Base-by-base conservation (phyloP, 2,797 vertebrate genomes). In the Cottoperca gobio region DNA sequence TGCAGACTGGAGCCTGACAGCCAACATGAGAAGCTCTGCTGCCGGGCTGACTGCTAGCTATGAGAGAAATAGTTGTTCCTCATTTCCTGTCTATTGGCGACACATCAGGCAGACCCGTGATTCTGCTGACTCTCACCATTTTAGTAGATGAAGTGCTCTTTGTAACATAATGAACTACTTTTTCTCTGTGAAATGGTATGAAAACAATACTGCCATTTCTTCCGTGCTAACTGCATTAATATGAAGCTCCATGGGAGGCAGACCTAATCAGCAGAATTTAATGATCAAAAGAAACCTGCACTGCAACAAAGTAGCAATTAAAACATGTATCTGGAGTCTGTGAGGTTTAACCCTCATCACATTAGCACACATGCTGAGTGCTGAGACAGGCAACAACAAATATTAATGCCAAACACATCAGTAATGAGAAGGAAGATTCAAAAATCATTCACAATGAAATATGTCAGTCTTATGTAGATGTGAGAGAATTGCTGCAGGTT, bases 221-320 rank as follows among this genome's bases (percentile, higher is more conserved):
- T 62, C 21, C 1, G 2, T 6, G 66, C 60, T 62, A 31, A 59
- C 61, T 60, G 48, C 48, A 76, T 76, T 80, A 79, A 79, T 48
- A 58, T 59, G 67, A 48, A 58, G 54, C 79, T 74, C 67, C 63
- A 70, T 45, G 21, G 71, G 78, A 76, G 65, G 73, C 61, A 45
- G 49, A 40, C 3, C 28, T 68, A 78, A 83, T 86, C 63, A 72
- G 45, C 58, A 65, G 26, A 84, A 83, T 76, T 14, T 81, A 63
- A 78, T 60, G 39, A 81, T 76, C 65, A 84, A 52, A 78, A 57
- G 45, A 55, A 73, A 83, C 57, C 14, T 42, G 50, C 49, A 62
- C 13, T 9, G 70, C 48, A 82, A 48, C 76, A 82, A 76, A 77
- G 73, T 33, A 35, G 58, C 73, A 86, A 82, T 82, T 85, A 71